Base-by-base conservation (phyloP, 2,888 invertebrate species). In the Meiosimyza decipiens region DNA sequence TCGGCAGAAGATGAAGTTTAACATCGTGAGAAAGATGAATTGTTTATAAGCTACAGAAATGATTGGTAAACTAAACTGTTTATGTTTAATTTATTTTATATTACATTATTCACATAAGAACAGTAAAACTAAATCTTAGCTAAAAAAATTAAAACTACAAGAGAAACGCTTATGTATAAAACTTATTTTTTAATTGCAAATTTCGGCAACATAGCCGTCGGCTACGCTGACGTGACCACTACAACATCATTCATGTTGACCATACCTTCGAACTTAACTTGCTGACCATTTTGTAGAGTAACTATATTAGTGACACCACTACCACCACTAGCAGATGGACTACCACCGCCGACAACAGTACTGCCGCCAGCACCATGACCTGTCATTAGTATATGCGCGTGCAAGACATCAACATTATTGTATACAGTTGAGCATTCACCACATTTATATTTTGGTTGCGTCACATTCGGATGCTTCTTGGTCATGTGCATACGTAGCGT, bases 351-450 rank as follows among this genome's bases (percentile, higher is more conserved):
- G 40, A 6, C 40, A 47, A 7, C 51, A 51, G 52, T 57, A 11
- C 60, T 64, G 28, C 59, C 55, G 22, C 72, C 73, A 11, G 72
- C 77, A 49, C 79, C 77, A 68, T 84, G 85, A 18, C 85, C 85
- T 71, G 90, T 82, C n/a, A 77, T 79, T 74, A 85, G 82, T 11
- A 84, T 81, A 73, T 84, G 84, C 28, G 80, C 89, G 86, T 91
- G 91, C 74, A 91, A 85, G 77, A 89, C 89, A 1, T 90, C 90
- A 5, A 90, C 89, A 74, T 89, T 89, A 76, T 89, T 89, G 83
- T 90, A 91, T 62, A 89, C 88, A 80, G 89, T 89, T 16, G 88
- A 87, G 80, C 91, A 91, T 66, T 88, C 89, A 5, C 89, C 87
- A 79, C 91, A 91, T 66, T 89, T 86, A 75, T 79, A 87, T 64